phyloP scores from a whole-genome alignment of 2,888 invertebrate genomes.

The Toxonevra muliebris region DNA sequence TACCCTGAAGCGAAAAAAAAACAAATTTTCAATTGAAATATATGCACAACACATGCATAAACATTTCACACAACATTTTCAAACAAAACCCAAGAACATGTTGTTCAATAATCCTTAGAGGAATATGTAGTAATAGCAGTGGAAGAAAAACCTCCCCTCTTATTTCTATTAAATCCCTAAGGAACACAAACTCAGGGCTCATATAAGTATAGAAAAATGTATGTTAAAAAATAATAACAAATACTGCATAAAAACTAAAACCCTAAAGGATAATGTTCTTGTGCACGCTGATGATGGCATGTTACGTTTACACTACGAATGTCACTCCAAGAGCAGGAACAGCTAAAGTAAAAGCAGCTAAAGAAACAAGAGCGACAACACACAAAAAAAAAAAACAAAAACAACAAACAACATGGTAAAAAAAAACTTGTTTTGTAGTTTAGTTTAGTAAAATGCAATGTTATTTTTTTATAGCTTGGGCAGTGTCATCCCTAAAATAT shows the following conservation, averaged over 20 bases:
- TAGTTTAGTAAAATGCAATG: too few relatives aligned
- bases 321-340: background rate
- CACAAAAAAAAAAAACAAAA: too few relatives aligned
- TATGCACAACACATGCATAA: too few relatives aligned
- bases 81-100: constrained; percentile 12
- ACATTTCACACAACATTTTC: background rate
- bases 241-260: background rate
- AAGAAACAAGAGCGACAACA: background rate
- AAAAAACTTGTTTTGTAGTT: too few relatives aligned
- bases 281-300: constrained; percentile 11
- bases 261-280: constrained; percentile 18
- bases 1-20: too few relatives aligned
- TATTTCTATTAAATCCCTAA: constrained; percentile 27
- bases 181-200: constrained; percentile 2
- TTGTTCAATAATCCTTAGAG: constrained; percentile 15
- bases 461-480: constrained; percentile 3
- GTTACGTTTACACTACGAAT: background rate
- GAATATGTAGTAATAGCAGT: constrained; percentile 16
- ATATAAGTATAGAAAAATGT: background rate
- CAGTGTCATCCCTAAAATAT: constrained; percentile 13
- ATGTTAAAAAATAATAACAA: background rate
- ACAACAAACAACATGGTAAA: too few relatives aligned
- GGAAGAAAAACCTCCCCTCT: constrained; percentile 24
- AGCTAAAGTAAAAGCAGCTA: background rate
- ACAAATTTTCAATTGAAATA: too few relatives aligned